Conservation (phyloP, 2,113 vertebrate genomes). For the Paramisgurnus dabryanus region DNA sequence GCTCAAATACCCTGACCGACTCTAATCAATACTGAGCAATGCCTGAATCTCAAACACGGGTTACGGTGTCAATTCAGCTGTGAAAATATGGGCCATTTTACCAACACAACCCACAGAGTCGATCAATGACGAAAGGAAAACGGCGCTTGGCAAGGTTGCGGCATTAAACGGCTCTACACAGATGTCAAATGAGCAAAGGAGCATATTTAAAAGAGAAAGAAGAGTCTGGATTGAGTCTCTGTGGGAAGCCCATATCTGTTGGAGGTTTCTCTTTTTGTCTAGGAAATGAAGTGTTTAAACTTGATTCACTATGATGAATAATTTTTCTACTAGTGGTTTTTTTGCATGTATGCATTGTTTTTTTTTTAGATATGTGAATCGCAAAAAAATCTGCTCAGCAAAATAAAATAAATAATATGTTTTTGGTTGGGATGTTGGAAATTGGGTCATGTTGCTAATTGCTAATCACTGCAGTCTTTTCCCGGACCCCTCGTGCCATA, state of each 20-base stretch:
- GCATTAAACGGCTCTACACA: not conserved
- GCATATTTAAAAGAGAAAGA: not conserved
- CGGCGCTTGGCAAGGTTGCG: not conserved
- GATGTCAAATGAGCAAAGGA: constrained; percentile 16
- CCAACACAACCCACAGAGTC: constrained; percentile 6
- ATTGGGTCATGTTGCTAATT: too few species aligned
- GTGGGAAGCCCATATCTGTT: not conserved
- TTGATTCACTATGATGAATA: not conserved
- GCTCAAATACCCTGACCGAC: not conserved
- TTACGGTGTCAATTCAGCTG: constrained; percentile 9
- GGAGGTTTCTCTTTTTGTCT: constrained; percentile 9
- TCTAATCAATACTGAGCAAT: constrained; percentile 1
- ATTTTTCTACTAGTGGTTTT: not conserved
- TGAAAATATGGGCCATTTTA: constrained; percentile 1
- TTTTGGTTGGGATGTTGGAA: too few species aligned
- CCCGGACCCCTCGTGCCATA: too few species aligned
- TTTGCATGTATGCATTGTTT: too few species aligned
- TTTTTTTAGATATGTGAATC: too few species aligned
- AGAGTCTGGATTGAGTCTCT: constrained; percentile 8
- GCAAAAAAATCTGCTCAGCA: too few species aligned
- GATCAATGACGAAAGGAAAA: constrained; percentile 22
- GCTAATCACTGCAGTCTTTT: too few species aligned
- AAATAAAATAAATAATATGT: too few species aligned
- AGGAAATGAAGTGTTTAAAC: not conserved
- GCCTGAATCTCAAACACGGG: constrained; percentile 22